A percentile compares a stretch with the other conserved stretches of the same genome.
phyloP scores from a whole-genome alignment of 2,113 vertebrate species.

The Hemicordylus capensis region DNA sequence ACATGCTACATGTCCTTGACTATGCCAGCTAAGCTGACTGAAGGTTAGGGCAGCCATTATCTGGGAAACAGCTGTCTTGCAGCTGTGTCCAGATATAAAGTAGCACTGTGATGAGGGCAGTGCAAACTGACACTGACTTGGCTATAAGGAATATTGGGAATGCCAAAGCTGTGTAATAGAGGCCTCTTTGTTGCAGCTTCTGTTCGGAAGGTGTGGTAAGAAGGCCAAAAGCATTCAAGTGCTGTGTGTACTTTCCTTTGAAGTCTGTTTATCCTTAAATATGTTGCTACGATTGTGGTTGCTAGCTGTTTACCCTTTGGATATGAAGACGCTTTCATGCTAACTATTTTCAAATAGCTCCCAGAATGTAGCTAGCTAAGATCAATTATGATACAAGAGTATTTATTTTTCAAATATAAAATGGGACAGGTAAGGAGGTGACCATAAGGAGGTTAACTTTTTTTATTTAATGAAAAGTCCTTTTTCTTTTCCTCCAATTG shows the following conservation, averaged over 20 bases:
- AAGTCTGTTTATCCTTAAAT: conserved; percentile 12
- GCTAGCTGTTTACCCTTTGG: neutral
- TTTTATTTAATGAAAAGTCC: neutral
- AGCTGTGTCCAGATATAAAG: neutral
- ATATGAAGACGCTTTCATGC: neutral
- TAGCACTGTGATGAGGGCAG: neutral
- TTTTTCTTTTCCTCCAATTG: neutral
- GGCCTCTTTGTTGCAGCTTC: neutral
- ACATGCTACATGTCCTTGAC: neutral
- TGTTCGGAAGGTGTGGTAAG: neutral
- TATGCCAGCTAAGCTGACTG: neutral
- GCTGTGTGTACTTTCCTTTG: neutral
- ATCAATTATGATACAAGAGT: neutral
- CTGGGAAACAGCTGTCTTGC: neutral
- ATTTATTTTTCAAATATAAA: neutral
- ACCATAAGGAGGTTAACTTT: neutral
- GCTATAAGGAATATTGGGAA: neutral
- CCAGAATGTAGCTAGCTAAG: neutral
- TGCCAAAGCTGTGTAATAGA: neutral
- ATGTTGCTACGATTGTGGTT: neutral
- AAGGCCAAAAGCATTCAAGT: neutral
- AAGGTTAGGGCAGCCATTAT: neutral
- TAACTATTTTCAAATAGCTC: neutral
- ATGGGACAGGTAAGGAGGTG: neutral
- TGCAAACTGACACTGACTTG: neutral